Evolutionary conservation across 2,113 vertebrate genomes (phyloP), one percentile per base, ranked within the genome.

Genomic region (Rhea americana): DNA sequence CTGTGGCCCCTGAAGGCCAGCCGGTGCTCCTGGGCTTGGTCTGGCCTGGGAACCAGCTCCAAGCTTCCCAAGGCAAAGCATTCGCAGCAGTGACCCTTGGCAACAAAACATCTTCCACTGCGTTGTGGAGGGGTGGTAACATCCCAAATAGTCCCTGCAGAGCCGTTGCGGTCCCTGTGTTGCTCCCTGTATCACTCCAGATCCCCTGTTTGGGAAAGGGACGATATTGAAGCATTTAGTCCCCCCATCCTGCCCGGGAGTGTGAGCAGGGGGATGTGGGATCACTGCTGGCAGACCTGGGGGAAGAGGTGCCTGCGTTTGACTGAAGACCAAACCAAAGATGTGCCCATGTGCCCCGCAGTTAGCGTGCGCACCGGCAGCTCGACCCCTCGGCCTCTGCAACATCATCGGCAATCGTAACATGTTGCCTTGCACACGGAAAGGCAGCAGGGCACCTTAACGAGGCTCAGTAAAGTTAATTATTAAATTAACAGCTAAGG

Each of bases 341-440:
- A 62, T 0, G 0, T 26, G 58, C 26, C 15, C 1, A 0, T 2
- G 7, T 61, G 7, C 35, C 58, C 47, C 2, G 0, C 5, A 10
- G 11, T 18, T 37, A 66, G 21, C 0, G 2, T 65, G 13, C 53
- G n/a, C 37, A 51, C 43, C 30, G 32, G 71, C 1, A 0, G 58
- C 62, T 77, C 20, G 0, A 4, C 6, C n/a, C 7, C 43, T 55
- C 1, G 0, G 56, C 72, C 56, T 25, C 21, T 1, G 1, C 30
- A 10, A 12, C 18, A 6, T 58, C 90, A 71, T 26, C 4, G 0
- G 75, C 1, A 11, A 5, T 13, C 0, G 0, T 6, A 51, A 59
- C 6, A 4, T 8, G 4, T 51, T 83, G 25, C 68, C 11, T 35
- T 35, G 35, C 35, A 35, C 35, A 35, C 35, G 16, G 45, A 85